Evolutionary conservation across 2,888 invertebrate species (phyloP), one percentile per base, ranked within the genome.

Genomic region (Hirtodrosophila histrioides): DNA sequence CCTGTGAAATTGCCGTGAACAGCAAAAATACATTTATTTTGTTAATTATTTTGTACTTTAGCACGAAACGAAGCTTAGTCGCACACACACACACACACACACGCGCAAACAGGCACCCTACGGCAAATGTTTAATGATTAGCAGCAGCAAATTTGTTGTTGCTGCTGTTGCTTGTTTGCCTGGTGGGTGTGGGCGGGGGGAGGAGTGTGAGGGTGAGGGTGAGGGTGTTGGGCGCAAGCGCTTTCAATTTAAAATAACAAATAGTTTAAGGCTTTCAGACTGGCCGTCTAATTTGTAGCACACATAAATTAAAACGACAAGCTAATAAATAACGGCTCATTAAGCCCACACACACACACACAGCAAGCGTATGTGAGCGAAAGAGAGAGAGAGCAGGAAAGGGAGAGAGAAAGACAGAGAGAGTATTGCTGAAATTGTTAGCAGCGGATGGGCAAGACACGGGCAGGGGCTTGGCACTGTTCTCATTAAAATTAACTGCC

Each of bases 291-390:
- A 87, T 82, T 82, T 85, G 82, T 85, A 72, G 87, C 62, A 75
- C 60, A 85, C 81, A 82, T 87, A 82, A 85, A 82, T 82, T 82
- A 85, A 82, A 78, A 71, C 68, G 69, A 63, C 73, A 65, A 73
- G 86, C 73, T 78, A 82, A 87, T 82, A 82, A 82, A 87, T 82
- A 87, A 85, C 67, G 82, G 75, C 86, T 82, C 87, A 82, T 87
- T 82, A 87, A 81, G 61, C 74, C 8, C 54, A 61, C 72, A 75
- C 62, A 62, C 66, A 75, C 12, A 43, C 36, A 49, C 33, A 37
- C 11, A 29, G 40, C 23, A 39, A 6, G 36, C 12, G 29, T 24
- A 40, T 37, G 44, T 8, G 35, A 12, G 6, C 8, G 35, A 24
- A 2, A 11, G n/a, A 9, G 40, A 6, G 10, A 0, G 39, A 8